phyloP scores from a whole-genome alignment of 2,888 invertebrate species.

The Galeopsomyia nigrocyanea region DNA sequence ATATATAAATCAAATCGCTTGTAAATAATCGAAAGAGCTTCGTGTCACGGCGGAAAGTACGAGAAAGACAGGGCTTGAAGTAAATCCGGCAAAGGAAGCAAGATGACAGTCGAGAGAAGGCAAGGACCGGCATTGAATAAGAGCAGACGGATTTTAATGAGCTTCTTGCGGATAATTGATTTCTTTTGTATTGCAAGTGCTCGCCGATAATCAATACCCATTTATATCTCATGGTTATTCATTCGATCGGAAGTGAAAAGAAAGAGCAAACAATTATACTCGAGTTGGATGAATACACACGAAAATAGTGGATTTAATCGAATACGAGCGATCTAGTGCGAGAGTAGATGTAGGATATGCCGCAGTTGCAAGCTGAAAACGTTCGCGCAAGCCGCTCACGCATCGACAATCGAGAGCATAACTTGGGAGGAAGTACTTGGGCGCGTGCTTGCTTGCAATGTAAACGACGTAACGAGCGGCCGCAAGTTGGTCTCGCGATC shows the following conservation, averaged over 20 bases:
- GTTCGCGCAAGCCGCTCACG: too few species aligned
- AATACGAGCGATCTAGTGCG: too few species aligned
- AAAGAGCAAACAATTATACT: too few species aligned
- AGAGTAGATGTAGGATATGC: neutral
- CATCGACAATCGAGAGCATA: too few species aligned
- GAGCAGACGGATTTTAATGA: conserved; percentile 33
- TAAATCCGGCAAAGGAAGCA: conserved; percentile 6
- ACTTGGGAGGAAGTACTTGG: too few species aligned
- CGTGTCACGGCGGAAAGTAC: conserved; percentile 31
- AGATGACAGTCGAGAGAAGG: conserved; percentile 8
- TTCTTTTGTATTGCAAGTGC: neutral
- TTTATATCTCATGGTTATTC: too few species aligned
- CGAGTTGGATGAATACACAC: too few species aligned
- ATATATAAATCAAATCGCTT: conserved; percentile 60
- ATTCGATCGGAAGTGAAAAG: too few species aligned
- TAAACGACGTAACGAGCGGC: conserved; percentile 16
- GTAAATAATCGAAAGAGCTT: conserved; percentile 43
- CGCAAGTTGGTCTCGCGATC: conserved; percentile 13
- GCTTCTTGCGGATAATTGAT: conserved; percentile 24
- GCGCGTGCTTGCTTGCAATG: neutral
- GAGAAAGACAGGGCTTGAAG: conserved; percentile 14
- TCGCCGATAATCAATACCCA: too few species aligned
- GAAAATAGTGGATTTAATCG: too few species aligned
- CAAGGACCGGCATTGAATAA: neutral
- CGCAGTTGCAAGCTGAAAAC: conserved; percentile 5